A percentile compares a stretch with the other conserved stretches of the same genome.
Evolutionary conservation across 1,140 invertebrate genomes (phyloP).

Genomic region (Vanessa atalanta): DNA sequence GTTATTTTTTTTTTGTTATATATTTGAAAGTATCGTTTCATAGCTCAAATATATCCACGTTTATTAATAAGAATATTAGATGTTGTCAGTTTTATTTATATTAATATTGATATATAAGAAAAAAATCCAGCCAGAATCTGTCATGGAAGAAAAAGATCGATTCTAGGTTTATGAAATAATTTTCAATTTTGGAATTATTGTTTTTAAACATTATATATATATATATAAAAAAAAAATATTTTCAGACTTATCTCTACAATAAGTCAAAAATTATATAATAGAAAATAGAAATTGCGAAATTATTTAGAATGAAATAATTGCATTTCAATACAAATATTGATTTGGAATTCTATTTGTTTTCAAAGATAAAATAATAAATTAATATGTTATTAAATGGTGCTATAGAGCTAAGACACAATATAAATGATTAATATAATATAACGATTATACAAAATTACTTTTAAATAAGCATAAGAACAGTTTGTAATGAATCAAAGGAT

Average conservation of each 20-base stretch:
- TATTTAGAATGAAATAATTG: slow-evolving; percentile 24
- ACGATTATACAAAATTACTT: too few relatives aligned
- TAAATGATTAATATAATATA: not conserved
- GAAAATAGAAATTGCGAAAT: slow-evolving; percentile 23
- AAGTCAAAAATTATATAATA: slow-evolving; percentile 25
- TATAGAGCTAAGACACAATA: not conserved
- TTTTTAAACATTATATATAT: too few relatives aligned
- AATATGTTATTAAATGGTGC: not conserved
- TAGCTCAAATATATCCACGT: not conserved
- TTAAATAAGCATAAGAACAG: too few relatives aligned
- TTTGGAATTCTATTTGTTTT: slow-evolving; percentile 7
- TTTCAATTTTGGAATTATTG: not conserved
- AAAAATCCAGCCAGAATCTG: too few relatives aligned
- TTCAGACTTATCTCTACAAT: slow-evolving; percentile 14
- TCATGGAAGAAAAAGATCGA: too few relatives aligned
- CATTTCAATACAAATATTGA: slow-evolving; percentile 14
- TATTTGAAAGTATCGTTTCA: not conserved
- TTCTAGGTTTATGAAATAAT: not conserved
- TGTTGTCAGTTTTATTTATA: not conserved
- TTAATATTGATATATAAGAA: too few relatives aligned
- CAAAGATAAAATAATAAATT: not conserved
- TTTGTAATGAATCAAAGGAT: too few relatives aligned
- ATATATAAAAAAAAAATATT: not conserved
- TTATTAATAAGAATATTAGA: not conserved
- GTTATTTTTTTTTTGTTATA: not conserved